Evolutionary conservation across 2,888 invertebrate species (phyloP).

Genomic region (Diaphora mendica): DNA sequence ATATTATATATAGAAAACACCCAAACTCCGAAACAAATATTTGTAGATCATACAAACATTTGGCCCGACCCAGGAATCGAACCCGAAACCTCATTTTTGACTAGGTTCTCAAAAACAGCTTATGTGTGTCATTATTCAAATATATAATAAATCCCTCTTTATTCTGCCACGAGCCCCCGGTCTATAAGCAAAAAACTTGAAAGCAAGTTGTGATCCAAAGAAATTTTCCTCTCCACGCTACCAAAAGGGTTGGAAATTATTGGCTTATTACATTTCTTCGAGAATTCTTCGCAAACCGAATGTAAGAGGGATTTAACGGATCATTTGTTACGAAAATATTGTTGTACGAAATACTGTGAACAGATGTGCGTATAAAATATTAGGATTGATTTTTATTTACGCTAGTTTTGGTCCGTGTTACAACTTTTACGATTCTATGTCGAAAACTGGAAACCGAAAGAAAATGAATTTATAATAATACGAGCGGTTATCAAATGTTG

Average conservation of each 20-base stretch:
- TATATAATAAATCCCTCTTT: not conserved
- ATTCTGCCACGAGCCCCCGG: slow-evolving; percentile 8
- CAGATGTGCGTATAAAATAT: slow-evolving; percentile 27
- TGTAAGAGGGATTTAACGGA: slow-evolving; percentile 42
- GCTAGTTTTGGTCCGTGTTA: slow-evolving; percentile 24
- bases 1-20: no score
- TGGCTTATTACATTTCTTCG: slow-evolving; percentile 47
- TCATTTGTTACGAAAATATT: slow-evolving; percentile 42
- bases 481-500: no score
- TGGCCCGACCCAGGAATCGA: no score
- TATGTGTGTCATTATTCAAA: slow-evolving; percentile 5
- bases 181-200: slow-evolving; percentile 39
- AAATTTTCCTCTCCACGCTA: slow-evolving; percentile 40
- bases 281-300: slow-evolving; percentile 34
- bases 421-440: slow-evolving; percentile 5
- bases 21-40: no score
- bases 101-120: not conserved
- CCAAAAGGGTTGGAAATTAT: slow-evolving; percentile 50
- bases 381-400: slow-evolving; percentile 41
- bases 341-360: slow-evolving; percentile 33
- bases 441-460: not conserved
- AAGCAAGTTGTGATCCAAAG: slow-evolving; percentile 39
- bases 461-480: no score
- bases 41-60: no score
- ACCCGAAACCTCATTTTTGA: no score